Conservation (phyloP, 2,113 vertebrate species). For the Cheirogaleus medius region DNA sequence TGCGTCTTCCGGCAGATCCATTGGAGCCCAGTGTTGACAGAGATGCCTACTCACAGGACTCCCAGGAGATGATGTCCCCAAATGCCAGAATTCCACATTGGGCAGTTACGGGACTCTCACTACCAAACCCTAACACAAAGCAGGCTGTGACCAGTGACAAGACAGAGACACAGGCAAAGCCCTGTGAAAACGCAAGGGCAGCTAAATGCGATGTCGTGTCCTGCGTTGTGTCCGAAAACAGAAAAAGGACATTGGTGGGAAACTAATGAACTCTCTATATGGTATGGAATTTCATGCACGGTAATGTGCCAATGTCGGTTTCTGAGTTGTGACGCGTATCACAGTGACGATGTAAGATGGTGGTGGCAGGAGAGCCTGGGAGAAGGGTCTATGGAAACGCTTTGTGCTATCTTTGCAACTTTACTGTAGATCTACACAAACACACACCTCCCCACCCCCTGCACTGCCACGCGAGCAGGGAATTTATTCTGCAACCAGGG, state of each 20-base stretch:
- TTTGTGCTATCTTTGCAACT: neutral
- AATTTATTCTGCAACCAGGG: neutral
- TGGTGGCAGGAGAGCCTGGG: no score
- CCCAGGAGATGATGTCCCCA: no score
- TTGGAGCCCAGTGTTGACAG: no score
- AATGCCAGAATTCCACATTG: no score
- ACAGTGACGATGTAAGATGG: neutral
- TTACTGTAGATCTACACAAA: neutral
- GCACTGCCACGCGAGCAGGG: neutral
- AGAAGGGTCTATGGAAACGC: neutral
- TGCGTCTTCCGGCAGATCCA: neutral
- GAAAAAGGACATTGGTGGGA: neutral
- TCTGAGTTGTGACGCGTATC: neutral
- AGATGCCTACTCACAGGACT: neutral
- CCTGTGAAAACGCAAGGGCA: rapidly evolving
- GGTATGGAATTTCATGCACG: neutral
- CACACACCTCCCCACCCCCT: neutral
- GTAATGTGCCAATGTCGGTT: no score
- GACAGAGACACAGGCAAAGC: neutral
- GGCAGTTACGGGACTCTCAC: neutral
- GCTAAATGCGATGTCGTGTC: rapidly evolving
- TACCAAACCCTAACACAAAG: neutral
- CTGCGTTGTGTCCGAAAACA: neutral
- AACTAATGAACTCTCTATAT: neutral
- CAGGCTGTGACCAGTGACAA: neutral